Base-by-base conservation (phyloP, 2,113 vertebrate genomes). In the Aythya baeri region DNA sequence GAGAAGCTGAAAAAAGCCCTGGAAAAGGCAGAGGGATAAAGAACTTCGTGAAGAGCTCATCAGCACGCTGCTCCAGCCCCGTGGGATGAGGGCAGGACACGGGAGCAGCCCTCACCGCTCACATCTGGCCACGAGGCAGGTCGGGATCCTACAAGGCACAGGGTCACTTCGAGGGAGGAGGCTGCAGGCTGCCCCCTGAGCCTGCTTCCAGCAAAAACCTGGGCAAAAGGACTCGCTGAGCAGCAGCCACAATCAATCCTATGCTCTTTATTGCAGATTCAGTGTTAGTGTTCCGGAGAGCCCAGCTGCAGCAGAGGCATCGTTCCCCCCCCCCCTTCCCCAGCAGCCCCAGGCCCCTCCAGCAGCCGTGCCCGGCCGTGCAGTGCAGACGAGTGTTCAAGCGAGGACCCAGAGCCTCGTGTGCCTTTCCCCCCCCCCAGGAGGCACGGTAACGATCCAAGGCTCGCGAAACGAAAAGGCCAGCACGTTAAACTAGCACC, bases 241-340 rank as follows among this genome's bases (percentile, higher is more conserved):
- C 83, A 84, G 43, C 57, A 77, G n/a, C 31, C 62, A 27, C 58
- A 62, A 86, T 81, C 82, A 90, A 86, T 73, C 80, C 89, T 82
- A 86, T 4, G 43, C 70, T 86, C 78, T 93, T 94, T 92, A 96
- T 86, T 89, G 93, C 85, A 84, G 71, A 23, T 83, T 94, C 78
- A 89, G 67, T 72, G 83, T 94, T 94, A 95, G 83, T 89, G 91
- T 94, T 92, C 65, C 34, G 83, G 58, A 91, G 77, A 86, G 92
- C 86, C 93, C 54, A 77, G 76, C 57, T 93, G 91, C 62, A 71
- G 41, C 63, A 76, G 54, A 73, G 75, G 80, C 94, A 38, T 1
- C 58, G 55, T 83, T 80, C 90, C 78, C 38, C 73, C 62, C 72
- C 61, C 62, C 72, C 61, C 68, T 11, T 83, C 63, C 89, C 63